Percentiles rank a stretch among this genome's conserved stretches.
Conservation (phyloP, 2,113 vertebrate genomes). For the Serranochromis macrocephalus region DNA sequence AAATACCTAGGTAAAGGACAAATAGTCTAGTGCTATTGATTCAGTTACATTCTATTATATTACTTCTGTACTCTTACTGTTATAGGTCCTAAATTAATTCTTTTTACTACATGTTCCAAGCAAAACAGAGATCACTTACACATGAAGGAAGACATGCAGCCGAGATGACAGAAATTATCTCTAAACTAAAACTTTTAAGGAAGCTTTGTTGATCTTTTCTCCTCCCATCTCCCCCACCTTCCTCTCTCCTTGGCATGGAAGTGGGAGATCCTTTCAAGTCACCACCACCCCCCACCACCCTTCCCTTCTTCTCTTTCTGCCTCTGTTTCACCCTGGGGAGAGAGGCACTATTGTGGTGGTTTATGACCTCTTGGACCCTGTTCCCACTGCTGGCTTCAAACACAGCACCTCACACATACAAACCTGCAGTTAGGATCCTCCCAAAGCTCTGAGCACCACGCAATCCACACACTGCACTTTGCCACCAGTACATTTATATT, state of each 20-base stretch:
- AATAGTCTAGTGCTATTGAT: background rate
- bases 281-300: background rate
- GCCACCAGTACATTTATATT: background rate
- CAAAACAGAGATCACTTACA: background rate
- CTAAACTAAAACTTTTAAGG: slow-evolving; percentile 21
- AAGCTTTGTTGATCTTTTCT: slow-evolving; percentile 39
- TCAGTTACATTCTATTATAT: background rate
- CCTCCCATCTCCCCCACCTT: slow-evolving; percentile 10
- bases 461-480: background rate
- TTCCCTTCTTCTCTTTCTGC: slow-evolving; percentile 35
- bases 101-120: background rate
- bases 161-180: background rate
- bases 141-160: background rate
- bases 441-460: background rate
- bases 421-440: slow-evolving; percentile 4
- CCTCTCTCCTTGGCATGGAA: slow-evolving; percentile 46
- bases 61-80: background rate
- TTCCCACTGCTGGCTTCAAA: slow-evolving; percentile 21
- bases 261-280: slow-evolving; percentile 68
- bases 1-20: background rate
- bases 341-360: slow-evolving; percentile 63
- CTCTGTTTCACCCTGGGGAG: slow-evolving; percentile 59
- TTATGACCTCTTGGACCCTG: slow-evolving; percentile 56
- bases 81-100: background rate
- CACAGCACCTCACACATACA: slow-evolving; percentile 22